These are phyloP conservation scores for Platyrinchus mystaceus DNA, from an alignment of 2,797 vertebrate species.

Conservation along the genomic window DNA sequence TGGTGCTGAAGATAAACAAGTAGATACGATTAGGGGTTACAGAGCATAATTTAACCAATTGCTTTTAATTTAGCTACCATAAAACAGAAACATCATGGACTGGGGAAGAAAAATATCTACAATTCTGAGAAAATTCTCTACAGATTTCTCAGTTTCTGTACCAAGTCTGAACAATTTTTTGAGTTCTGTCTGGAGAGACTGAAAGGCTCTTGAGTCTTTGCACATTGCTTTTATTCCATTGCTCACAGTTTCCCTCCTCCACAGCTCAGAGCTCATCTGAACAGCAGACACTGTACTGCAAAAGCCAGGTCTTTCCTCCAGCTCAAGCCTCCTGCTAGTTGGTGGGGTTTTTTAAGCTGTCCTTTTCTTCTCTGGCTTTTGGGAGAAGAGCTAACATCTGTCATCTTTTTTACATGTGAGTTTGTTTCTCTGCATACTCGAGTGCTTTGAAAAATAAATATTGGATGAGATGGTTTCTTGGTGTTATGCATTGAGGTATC, in stretches of 20 bases:
- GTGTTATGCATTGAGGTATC: not conserved
- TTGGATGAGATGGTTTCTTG: not conserved
- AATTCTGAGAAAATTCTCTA: not conserved
- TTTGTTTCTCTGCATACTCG: not conserved
- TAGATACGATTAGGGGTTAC: not conserved
- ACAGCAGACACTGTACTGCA: not conserved
- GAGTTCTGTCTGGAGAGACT: not conserved
- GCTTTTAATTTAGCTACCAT: not conserved
- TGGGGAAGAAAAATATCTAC: not conserved
- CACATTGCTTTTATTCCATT: not conserved
- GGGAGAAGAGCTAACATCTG: not conserved
- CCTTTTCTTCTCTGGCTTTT: not conserved
- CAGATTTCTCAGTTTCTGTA: not conserved
- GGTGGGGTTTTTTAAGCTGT: not conserved
- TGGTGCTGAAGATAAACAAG: not conserved
- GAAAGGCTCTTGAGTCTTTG: not conserved
- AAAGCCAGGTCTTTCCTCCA: not conserved
- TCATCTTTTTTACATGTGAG: not conserved
- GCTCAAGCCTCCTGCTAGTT: not conserved
- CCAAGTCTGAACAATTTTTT: not conserved
- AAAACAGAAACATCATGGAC: not conserved
- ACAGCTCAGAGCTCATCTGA: not conserved
- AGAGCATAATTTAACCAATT: not conserved
- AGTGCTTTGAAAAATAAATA: not conserved
- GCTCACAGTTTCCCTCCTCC: not conserved